Base-by-base conservation (phyloP, 2,888 invertebrate species). In the Panorpa germanica region DNA sequence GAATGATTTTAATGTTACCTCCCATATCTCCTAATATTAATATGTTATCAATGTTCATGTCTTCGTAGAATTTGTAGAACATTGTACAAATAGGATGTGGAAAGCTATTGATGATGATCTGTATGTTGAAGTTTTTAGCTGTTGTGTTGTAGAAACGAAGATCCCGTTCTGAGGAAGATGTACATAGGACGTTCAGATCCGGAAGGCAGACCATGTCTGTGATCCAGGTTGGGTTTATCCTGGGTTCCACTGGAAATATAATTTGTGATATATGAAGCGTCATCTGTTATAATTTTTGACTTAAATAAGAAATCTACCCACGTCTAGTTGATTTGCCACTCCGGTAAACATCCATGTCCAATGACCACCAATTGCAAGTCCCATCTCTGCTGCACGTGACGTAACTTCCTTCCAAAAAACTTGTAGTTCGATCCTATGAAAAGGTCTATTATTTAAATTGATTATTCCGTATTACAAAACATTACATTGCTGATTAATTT, bases 121-220 rank as follows among this genome's bases (percentile, higher is more conserved):
- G 62, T 24, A 78, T 55, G 22, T 70, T 68, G 48, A 81, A 81
- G 32, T 72, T 75, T 34, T 66, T 66, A 5, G 72, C 76, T 12
- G 70, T 69, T 25, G 71, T 70, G 47, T 83, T 82, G 45, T 83
- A 85, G 51, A 85, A 80, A 38, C 75, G 64, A 25, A 85, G 52
- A 45, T 81, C 81, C 10, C 76, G 56, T 50, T 81, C 77, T 1
- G 77, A 71, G 10, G 82, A 76, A 34, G 76, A 66, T 8, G 77
- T 70, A 36, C 76, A 78, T 11, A 85, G 57, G 41, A 81, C 69
- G 48, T 71, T 71, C 29, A 81, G 70, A 47, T 82, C 80, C 1
- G 81, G 72, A 49, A 85, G 53, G 34, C 70, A 67, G 33, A 67
- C 69, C 52, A 80, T 58, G 41, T 76, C 75, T 12, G 77, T 68